These are phyloP conservation scores for Phasia obesa DNA, from an alignment of 2,888 invertebrate genomes.

Conservation along the genomic window DNA sequence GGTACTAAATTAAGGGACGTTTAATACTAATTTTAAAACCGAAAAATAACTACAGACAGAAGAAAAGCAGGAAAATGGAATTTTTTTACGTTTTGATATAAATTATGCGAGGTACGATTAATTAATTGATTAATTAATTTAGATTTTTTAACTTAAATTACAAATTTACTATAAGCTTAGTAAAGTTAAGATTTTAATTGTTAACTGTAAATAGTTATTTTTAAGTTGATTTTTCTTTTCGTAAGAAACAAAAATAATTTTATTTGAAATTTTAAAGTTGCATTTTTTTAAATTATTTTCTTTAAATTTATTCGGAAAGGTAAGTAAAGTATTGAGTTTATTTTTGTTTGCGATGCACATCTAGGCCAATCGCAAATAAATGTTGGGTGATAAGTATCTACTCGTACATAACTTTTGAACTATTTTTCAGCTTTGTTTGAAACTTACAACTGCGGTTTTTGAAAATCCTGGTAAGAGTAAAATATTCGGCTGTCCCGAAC, in stretches of 20 bases:
- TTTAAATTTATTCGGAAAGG: neutral
- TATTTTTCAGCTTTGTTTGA: too few relatives aligned
- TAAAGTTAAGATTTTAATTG: conserved; percentile 59
- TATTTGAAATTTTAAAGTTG: conserved; percentile 16
- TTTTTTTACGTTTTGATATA: conserved; percentile 11
- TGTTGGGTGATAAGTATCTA: too few relatives aligned
- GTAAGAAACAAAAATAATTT: conserved; percentile 39
- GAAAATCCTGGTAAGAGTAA: too few relatives aligned
- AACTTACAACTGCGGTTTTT: too few relatives aligned
- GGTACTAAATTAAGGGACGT: conserved; percentile 25
- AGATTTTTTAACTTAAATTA: conserved; percentile 24
- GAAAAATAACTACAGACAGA: conserved; percentile 18
- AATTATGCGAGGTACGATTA: conserved; percentile 13
- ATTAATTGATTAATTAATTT: conserved; percentile 39
- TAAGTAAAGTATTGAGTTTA: neutral
- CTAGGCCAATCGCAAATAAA: too few relatives aligned
- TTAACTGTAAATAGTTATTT: conserved; percentile 65
- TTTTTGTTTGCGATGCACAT: too few relatives aligned
- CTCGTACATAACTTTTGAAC: too few relatives aligned
- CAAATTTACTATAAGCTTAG: conserved; percentile 45
- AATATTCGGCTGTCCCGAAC: too few relatives aligned
- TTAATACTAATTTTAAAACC: conserved; percentile 8
- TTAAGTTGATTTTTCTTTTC: conserved; percentile 55
- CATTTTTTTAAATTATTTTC: neutral
- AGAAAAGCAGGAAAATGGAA: conserved; percentile 1